phyloP scores from a whole-genome alignment of 92 coral and sea anemone species.

The Blastomussa wellsi region DNA sequence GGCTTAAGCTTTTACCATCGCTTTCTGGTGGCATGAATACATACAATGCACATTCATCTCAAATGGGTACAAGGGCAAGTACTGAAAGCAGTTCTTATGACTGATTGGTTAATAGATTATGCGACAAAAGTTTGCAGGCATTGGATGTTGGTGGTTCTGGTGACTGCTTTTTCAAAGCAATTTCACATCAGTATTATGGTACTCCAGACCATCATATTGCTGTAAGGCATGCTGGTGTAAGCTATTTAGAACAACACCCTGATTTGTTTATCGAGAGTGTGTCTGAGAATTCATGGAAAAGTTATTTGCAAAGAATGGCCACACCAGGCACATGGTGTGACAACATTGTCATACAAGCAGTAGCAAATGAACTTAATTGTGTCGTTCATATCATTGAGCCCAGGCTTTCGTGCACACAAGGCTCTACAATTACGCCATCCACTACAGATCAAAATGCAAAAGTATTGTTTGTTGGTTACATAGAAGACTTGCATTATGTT shows the following conservation, averaged over 20 bases:
- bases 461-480: conserved; percentile 42
- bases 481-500: too few species aligned
- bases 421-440: conserved; percentile 37
- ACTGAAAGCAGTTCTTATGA: conserved; percentile 35
- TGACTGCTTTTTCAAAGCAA: too few species aligned
- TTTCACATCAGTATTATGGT: too few species aligned
- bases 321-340: conserved; percentile 5
- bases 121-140: too few species aligned
- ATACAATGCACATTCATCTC: conserved; percentile 39
- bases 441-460: conserved; percentile 7
- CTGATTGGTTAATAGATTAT: too few species aligned
- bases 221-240: too few species aligned
- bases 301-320: background rate
- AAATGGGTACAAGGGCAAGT: conserved; percentile 31
- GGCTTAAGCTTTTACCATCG: conserved; percentile 5
- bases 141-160: too few species aligned
- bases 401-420: conserved; percentile 42
- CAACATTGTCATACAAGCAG: conserved; percentile 23
- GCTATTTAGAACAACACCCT: too few species aligned
- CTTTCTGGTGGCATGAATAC: conserved; percentile 47
- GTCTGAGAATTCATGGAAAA: too few species aligned
- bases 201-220: too few species aligned
- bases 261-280: too few species aligned
- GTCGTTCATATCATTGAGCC: conserved; percentile 55
- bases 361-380: too few species aligned